These are phyloP conservation scores for Coracopsis vasa DNA, from an alignment of 2,113 vertebrate genomes.

Conservation along the genomic window DNA sequence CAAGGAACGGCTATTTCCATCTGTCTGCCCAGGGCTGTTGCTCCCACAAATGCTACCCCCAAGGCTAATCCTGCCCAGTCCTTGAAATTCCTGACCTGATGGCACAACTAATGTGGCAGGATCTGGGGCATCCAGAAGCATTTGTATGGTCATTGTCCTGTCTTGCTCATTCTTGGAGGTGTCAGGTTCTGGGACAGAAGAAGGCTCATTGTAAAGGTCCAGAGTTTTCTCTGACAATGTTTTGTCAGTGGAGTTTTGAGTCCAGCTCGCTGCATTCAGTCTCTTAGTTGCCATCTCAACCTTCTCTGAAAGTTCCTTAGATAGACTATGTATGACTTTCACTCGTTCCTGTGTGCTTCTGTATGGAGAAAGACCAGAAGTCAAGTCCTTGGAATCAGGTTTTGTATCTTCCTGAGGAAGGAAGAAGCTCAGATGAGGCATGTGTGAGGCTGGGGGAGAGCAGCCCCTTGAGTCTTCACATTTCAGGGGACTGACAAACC, in stretches of 20 bases:
- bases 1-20: not conserved
- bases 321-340: slow-evolving; percentile 62
- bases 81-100: accelerated
- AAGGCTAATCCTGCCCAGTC: not conserved
- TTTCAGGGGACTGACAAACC: not conserved
- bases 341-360: slow-evolving; percentile 53
- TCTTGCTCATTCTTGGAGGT: not conserved
- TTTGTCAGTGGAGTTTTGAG: not conserved
- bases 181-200: not conserved
- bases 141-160: not conserved
- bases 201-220: not conserved
- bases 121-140: not conserved
- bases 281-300: slow-evolving; percentile 56
- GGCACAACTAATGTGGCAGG: accelerated
- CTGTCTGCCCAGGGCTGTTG: not conserved
- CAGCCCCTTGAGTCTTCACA: not conserved
- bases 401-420: not conserved
- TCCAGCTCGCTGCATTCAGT: not conserved
- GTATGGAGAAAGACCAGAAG: not conserved
- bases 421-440: not conserved
- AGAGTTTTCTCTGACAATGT: not conserved
- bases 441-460: not conserved
- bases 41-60: not conserved
- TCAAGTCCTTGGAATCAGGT: not conserved
- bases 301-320: slow-evolving; percentile 60